Base-by-base conservation (phyloP, 2,797 vertebrate species). In the Gila robusta region DNA sequence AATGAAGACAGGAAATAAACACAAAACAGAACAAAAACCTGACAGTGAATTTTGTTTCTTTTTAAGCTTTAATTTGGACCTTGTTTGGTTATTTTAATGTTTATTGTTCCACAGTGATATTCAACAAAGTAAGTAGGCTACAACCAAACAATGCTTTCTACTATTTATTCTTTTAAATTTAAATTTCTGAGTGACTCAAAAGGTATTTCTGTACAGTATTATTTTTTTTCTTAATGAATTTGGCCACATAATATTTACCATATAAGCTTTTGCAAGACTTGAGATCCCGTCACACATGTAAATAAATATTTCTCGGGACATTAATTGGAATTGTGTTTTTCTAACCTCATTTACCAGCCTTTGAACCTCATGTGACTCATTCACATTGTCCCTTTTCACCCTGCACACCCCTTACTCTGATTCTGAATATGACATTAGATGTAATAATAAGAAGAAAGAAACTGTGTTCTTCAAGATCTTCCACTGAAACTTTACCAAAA, bases 291-390 rank as follows among this genome's bases (percentile, higher is more conserved):
- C 14, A 17, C 26, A 64, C 26, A 66, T 12, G 26, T 32, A 66
- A 47, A 28, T 28, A 54, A 35, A 35, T 32, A 28, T 56, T 70
- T 56, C n/a, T 21, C 1, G 1, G 5, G 16, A 56, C 5, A 56
- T 82, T 82, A 7, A 39, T 28, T 82, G 7, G 23, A 56, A 56
- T 71, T 5, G 14, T 54, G 4, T 56, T 64, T 78, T 79, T 79
- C 14, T 44, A 52, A 70, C 3, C 28, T 70, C 6, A 5, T 52
- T 49, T 28, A 8, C 7, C 19, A 80, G 79, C 28, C 8, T 71
- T 39, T 82, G 19, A 71, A 6, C 32, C 47, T 71, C 80, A 82
- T 66, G 47, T 52, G 66, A 56, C 64, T 76, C 28, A 32, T 28
- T 79, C 54, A 41, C 23, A 35, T n/a, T 62, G 32, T 74, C 44